Conservation (phyloP, 2,797 vertebrate genomes). For the Microctenopoma stevenorrisi region DNA sequence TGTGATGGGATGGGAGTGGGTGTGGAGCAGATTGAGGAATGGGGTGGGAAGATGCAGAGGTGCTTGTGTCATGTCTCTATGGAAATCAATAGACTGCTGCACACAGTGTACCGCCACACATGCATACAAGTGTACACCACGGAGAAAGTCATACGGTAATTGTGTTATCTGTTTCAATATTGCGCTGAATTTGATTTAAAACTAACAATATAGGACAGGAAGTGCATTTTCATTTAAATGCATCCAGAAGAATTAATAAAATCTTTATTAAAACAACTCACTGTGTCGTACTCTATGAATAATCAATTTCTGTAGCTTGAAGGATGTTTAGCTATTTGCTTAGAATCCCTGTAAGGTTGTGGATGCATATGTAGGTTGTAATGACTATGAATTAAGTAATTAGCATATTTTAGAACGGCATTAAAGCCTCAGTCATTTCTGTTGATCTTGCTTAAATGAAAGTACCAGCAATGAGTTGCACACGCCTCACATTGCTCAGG, state of each 20-base stretch:
- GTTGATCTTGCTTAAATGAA: slow-evolving; percentile 49
- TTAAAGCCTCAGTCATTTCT: slow-evolving; percentile 63
- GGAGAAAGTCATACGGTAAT: slow-evolving; percentile 14
- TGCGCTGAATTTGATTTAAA: slow-evolving; percentile 48
- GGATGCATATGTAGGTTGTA: slow-evolving; percentile 41
- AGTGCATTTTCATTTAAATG: slow-evolving; percentile 9
- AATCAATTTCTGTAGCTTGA: slow-evolving; percentile 30
- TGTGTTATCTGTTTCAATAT: slow-evolving; percentile 25
- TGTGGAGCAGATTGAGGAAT: slow-evolving; percentile 32
- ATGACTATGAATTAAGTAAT: slow-evolving; percentile 61
- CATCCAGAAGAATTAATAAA: slow-evolving; percentile 11
- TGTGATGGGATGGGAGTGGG: background rate
- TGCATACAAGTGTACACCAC: slow-evolving; percentile 29
- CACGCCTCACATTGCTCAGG: slow-evolving; percentile 22
- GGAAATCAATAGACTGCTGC: slow-evolving; percentile 72
- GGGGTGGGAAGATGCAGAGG: slow-evolving; percentile 60
- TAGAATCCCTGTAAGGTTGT: slow-evolving; percentile 31
- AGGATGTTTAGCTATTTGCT: slow-evolving; percentile 33
- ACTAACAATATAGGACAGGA: slow-evolving; percentile 5
- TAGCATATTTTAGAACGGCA: slow-evolving; percentile 74
- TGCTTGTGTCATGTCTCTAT: slow-evolving; percentile 70
- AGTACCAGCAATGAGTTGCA: slow-evolving; percentile 22
- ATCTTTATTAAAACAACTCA: slow-evolving; percentile 18
- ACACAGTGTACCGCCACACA: slow-evolving; percentile 38
- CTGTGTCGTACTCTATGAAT: slow-evolving; percentile 32